phyloP scores from a whole-genome alignment of 2,888 invertebrate genomes.

The Macrosoma leucophasiata region DNA sequence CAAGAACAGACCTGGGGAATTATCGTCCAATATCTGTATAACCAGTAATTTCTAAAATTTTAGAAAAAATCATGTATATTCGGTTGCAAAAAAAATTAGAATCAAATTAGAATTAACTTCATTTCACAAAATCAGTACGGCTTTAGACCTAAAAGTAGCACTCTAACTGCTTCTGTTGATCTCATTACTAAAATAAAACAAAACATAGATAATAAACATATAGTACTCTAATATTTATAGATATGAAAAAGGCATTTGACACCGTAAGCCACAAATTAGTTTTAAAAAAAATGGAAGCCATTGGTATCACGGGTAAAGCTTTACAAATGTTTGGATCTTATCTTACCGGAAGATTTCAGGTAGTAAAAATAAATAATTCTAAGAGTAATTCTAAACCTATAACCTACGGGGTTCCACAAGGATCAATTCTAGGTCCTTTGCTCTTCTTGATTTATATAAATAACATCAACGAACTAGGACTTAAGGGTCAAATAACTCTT shows the following conservation, averaged over 20 bases:
- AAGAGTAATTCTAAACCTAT: constrained; percentile 8
- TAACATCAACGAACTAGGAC: background rate
- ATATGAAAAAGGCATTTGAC: too few species aligned
- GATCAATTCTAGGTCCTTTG: constrained; percentile 13
- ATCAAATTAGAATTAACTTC: constrained; percentile 4
- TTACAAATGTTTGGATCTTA: constrained; percentile 11
- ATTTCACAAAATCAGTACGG: constrained; percentile 3
- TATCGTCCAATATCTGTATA: constrained; percentile 12
- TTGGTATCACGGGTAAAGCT: constrained; percentile 4
- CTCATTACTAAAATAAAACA: constrained; percentile 9
- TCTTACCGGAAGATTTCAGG: constrained; percentile 7
- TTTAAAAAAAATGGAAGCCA: constrained; percentile 8
- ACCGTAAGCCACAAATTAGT: constrained; percentile 13
- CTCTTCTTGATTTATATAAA: constrained; percentile 5
- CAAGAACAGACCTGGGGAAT: constrained; percentile 7
- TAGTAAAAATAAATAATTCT: constrained; percentile 8
- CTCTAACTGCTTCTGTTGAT: constrained; percentile 1
- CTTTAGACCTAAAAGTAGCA: constrained; percentile 4
- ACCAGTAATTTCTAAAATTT: constrained; percentile 7
- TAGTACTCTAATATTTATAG: constrained; percentile 5
- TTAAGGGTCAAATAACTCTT: constrained; percentile 6
- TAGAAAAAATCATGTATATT: constrained; percentile 7
- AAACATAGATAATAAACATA: constrained; percentile 15
- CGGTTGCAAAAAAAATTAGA: constrained; percentile 2
- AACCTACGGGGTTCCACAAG: constrained; percentile 13